These are phyloP conservation scores for Drosophila tani DNA, from an alignment of 1,140 invertebrate species.

Conservation along the genomic window DNA sequence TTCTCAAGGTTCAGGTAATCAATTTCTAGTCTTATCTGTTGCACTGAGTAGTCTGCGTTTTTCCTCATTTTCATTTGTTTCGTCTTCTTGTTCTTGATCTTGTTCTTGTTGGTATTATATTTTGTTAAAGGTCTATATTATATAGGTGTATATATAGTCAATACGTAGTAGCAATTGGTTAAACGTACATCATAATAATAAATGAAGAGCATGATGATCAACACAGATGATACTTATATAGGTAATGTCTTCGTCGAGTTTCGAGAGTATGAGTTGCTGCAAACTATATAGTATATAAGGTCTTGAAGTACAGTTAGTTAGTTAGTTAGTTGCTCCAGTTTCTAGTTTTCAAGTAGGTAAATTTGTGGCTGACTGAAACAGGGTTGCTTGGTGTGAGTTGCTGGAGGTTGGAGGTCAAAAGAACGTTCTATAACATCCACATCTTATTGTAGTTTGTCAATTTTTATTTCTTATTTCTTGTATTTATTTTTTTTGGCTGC, in stretches of 20 bases:
- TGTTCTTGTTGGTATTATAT: slow-evolving; percentile 16
- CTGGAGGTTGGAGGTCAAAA: slow-evolving; percentile 39
- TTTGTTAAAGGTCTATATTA: slow-evolving; percentile 39
- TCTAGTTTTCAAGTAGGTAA: slow-evolving; percentile 57
- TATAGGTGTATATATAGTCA: slow-evolving; percentile 30
- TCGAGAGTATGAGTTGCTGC: slow-evolving; percentile 42
- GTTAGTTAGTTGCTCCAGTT: slow-evolving; percentile 17
- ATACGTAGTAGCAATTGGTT: slow-evolving; percentile 14
- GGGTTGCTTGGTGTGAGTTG: slow-evolving; percentile 43
- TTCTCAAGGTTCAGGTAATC: slow-evolving; percentile 83
- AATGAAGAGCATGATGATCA: slow-evolving; percentile 32
- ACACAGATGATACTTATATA: slow-evolving; percentile 34
- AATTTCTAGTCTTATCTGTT: slow-evolving; percentile 84
- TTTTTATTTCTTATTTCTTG: slow-evolving; percentile 14
- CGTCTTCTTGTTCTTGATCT: slow-evolving; percentile 12
- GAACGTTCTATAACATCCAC: slow-evolving; percentile 21
- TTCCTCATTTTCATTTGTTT: slow-evolving; percentile 34
- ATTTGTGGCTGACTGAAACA: slow-evolving; percentile 66
- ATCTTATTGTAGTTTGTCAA: slow-evolving; percentile 50
- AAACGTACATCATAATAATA: slow-evolving; percentile 4
- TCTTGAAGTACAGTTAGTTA: slow-evolving; percentile 28
- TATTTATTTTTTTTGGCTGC: slow-evolving; percentile 33
- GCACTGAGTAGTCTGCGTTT: slow-evolving; percentile 81
- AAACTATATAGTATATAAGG: slow-evolving; percentile 56
- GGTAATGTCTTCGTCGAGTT: slow-evolving; percentile 32